Percentiles rank a stretch among this genome's conserved stretches.
These are phyloP conservation scores for Crotophaga sulcirostris DNA, from an alignment of 2,113 vertebrate genomes.

Conservation along the genomic window DNA sequence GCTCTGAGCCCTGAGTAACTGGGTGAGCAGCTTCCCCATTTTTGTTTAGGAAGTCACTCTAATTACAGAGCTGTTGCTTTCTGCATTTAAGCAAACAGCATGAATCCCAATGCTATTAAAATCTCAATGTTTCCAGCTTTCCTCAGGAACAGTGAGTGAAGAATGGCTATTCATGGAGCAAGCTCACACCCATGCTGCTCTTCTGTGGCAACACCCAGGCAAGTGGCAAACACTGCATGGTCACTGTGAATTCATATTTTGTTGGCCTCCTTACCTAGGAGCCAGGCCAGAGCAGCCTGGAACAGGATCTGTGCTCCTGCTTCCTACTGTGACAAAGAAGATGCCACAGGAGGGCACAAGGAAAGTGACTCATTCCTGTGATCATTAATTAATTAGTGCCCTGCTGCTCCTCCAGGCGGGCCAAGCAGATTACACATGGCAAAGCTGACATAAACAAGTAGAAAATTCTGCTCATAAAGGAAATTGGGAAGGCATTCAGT, in stretches of 20 bases:
- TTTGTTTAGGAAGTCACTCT: background rate
- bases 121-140: background rate
- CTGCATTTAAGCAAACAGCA: background rate
- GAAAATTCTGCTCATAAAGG: background rate
- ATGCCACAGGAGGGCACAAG: slow-evolving; percentile 20
- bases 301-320: background rate
- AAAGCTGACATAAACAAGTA: background rate
- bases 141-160: background rate
- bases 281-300: background rate
- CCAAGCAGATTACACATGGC: background rate
- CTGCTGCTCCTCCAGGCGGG: slow-evolving; percentile 34
- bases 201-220: background rate
- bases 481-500: background rate
- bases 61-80: background rate
- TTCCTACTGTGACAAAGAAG: slow-evolving; percentile 1
- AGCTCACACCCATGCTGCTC: background rate
- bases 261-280: background rate
- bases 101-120: background rate
- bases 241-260: background rate
- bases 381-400: slow-evolving; percentile 51
- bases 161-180: background rate
- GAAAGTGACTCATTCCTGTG: slow-evolving; percentile 33
- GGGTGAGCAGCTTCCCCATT: background rate
- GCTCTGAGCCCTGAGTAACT: background rate
- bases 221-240: background rate